Evolutionary conservation across 35 echinoderm and acorn worm genomes (phyloP).

Genomic region (Chiridota heheva): DNA sequence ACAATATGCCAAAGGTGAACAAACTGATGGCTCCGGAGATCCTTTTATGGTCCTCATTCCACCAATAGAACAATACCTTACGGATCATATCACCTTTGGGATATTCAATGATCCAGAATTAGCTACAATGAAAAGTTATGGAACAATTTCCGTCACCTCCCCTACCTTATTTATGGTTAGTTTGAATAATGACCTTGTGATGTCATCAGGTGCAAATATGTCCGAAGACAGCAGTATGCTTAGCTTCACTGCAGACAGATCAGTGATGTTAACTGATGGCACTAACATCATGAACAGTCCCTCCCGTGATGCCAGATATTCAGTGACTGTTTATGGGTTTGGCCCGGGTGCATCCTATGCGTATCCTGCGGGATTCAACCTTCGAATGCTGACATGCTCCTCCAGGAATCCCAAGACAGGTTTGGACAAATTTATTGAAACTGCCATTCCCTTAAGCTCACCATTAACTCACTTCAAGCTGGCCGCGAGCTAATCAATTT

Average conservation of each 20-base stretch:
- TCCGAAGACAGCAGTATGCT: constrained; percentile 24
- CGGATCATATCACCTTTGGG: constrained; percentile 77
- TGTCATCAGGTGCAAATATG: constrained; percentile 24
- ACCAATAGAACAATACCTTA: constrained; percentile 83
- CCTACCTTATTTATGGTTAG: constrained; percentile 49
- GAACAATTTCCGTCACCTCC: constrained; percentile 67
- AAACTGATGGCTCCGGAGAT: constrained; percentile 69
- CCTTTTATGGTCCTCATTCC: constrained; percentile 74
- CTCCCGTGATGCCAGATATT: constrained; percentile 33
- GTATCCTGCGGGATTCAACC: constrained; percentile 66
- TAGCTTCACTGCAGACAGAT: constrained; percentile 56
- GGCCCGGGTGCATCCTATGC: constrained; percentile 63
- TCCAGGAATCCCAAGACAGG: constrained; percentile 67
- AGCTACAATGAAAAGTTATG: constrained; percentile 43
- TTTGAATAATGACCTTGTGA: constrained; percentile 50
- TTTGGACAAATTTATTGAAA: not conserved
- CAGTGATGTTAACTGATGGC: constrained; percentile 40
- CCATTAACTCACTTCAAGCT: not conserved
- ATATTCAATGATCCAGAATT: constrained; percentile 53
- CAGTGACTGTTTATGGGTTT: constrained; percentile 71
- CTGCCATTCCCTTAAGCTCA: not conserved
- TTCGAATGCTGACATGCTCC: constrained; percentile 62
- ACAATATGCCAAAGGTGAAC: constrained; percentile 79
- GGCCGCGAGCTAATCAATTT: not conserved
- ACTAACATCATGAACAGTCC: constrained; percentile 57